Percentiles rank a stretch among this genome's conserved stretches.
Evolutionary conservation across 1,140 invertebrate species (phyloP).

Genomic region (Zaprionus capensis): DNA sequence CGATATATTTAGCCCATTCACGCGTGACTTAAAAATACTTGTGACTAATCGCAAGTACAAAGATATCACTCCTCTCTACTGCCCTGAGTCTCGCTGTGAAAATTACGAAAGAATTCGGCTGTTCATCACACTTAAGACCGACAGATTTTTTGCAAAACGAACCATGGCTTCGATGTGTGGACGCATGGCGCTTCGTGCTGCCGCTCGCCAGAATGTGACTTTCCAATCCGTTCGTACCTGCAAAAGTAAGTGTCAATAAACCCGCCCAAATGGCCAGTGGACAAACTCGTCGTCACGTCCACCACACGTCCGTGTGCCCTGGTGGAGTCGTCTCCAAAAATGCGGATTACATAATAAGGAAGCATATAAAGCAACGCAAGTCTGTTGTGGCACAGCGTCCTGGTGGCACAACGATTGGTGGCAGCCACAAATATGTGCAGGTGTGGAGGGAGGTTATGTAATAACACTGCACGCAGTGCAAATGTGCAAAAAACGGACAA

Average conservation of each 20-base stretch:
- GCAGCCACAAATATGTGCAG: constrained; percentile 3
- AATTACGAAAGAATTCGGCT: constrained; percentile 79
- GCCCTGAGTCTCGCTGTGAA: constrained; percentile 67
- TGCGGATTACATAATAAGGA: constrained; percentile 59
- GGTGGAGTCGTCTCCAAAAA: constrained; percentile 7
- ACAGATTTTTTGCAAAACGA: constrained; percentile 73
- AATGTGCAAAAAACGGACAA: constrained; percentile 35
- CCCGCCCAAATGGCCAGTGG: background rate
- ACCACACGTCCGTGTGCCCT: constrained; percentile 22
- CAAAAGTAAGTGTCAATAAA: constrained; percentile 84
- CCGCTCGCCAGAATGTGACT: constrained; percentile 85
- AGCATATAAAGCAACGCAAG: background rate
- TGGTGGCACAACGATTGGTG: background rate
- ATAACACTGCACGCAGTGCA: constrained; percentile 54
- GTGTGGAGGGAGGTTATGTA: constrained; percentile 66
- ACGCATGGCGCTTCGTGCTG: constrained; percentile 84
- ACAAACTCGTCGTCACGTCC: constrained; percentile 47
- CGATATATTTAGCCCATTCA: background rate
- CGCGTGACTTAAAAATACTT: background rate
- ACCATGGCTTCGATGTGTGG: constrained; percentile 87
- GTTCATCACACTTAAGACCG: constrained; percentile 62
- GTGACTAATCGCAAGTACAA: background rate
- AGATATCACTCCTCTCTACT: constrained; percentile 10
- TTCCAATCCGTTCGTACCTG: constrained; percentile 84
- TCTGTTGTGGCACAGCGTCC: background rate